Evolutionary conservation across 1,140 invertebrate species (phyloP).

Genomic region (Caenorhabditis elegans): WBcel235 BX284603.4:9130501-9131000

Average conservation of each 20-base stretch:
- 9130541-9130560: neutral
- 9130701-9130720: neutral
- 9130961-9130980: slow-evolving; percentile 14
- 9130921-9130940: neutral
- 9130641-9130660: neutral
- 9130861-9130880: too few species aligned
- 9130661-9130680: slow-evolving; percentile 23
- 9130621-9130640: slow-evolving; percentile 28
- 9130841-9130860: too few species aligned
- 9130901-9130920: neutral
- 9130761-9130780: neutral
- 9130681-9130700: slow-evolving; percentile 13
- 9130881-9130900: neutral
- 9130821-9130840: too few species aligned
- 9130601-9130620: slow-evolving; percentile 3
- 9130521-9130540: neutral
- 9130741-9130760: too few species aligned
- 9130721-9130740: too few species aligned
- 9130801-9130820: too few species aligned
- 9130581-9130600: neutral
- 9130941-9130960: neutral
- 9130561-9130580: neutral
- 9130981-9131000: slow-evolving; percentile 11
- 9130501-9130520: neutral
- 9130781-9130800: too few species aligned